A percentile compares a stretch with the other conserved stretches of the same genome.
Conservation (phyloP, 1,140 invertebrate species). For the Papilio xuthus region DNA sequence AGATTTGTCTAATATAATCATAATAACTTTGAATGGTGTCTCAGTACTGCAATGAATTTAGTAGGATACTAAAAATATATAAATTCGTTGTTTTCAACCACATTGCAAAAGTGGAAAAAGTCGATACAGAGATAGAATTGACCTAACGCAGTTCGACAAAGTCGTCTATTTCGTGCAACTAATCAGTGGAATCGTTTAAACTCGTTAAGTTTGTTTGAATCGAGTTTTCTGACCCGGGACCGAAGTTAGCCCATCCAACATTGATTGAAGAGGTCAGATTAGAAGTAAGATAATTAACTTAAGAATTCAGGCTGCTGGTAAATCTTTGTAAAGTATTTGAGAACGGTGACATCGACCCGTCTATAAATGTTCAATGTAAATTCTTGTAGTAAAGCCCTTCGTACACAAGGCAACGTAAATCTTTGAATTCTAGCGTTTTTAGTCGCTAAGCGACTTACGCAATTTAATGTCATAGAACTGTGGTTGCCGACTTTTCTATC, state of each 20-base stretch:
- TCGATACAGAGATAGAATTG: neutral
- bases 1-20: too few species aligned
- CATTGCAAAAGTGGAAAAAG: neutral
- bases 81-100: neutral
- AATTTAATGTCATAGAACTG: too few species aligned
- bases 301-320: neutral
- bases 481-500: too few species aligned
- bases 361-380: neutral
- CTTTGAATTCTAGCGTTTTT: too few species aligned
- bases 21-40: too few species aligned
- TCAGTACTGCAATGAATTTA: too few species aligned
- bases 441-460: too few species aligned
- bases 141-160: neutral
- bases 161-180: constrained; percentile 21
- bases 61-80: too few species aligned
- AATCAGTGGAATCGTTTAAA: constrained; percentile 18
- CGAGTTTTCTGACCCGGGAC: neutral
- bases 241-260: neutral
- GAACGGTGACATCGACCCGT: neutral
- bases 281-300: neutral
- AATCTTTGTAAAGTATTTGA: neutral
- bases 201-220: neutral
- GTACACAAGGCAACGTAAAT: too few species aligned
- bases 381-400: neutral
- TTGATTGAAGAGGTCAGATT: constrained; percentile 23